Evolutionary conservation across 2,797 vertebrate species (phyloP), one percentile per base, ranked within the genome.

Genomic region (Manis pentadactyla): DNA sequence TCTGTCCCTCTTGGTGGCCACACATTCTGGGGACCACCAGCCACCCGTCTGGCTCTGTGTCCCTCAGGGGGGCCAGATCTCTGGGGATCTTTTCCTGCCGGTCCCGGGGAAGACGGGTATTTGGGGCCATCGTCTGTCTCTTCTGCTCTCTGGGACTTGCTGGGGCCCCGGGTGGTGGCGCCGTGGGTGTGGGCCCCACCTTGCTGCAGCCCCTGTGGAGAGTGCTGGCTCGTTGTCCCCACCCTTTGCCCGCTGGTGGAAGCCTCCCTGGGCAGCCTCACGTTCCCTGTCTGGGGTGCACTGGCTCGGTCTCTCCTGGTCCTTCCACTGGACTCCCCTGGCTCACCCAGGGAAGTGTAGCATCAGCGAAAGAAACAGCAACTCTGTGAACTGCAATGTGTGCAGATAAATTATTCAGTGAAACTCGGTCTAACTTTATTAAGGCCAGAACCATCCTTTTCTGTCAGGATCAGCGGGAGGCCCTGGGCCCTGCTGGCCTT

Each of bases 351-450:
- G 91, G 85, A 97, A 96, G 29, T 37, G 23, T 34, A 61, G 95
- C 96, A 75, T 97, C 1, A 17, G 93, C 87, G 81, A 34, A 19
- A 95, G 86, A 87, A 96, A 95, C 96, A 92, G 95, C 95, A 82
- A 73, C 96, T 97, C 93, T 78, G 96, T 97, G 93, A 97, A 96
- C 68, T 90, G 93, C 97, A 98, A 2, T 0, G 59, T 89, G 87
- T 91, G 97, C 94, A 4, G 73, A 90, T 97, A 93, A 97, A 96
- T 97, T 96, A 94, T 96, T 97, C 95, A 97, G 92, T 29, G 94
- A 82, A 77, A 37, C 78, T 5, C 68, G 29, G 79, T 85, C 93
- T 97, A 85, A 97, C 94, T 97, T 94, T 66, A 95, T 97, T 6
- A n/a, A 93, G 95, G 71, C 94, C 34, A 31, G 83, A 84, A 64